phyloP scores from a whole-genome alignment of 2,888 invertebrate species.

The Rugalucina vietnamica region DNA sequence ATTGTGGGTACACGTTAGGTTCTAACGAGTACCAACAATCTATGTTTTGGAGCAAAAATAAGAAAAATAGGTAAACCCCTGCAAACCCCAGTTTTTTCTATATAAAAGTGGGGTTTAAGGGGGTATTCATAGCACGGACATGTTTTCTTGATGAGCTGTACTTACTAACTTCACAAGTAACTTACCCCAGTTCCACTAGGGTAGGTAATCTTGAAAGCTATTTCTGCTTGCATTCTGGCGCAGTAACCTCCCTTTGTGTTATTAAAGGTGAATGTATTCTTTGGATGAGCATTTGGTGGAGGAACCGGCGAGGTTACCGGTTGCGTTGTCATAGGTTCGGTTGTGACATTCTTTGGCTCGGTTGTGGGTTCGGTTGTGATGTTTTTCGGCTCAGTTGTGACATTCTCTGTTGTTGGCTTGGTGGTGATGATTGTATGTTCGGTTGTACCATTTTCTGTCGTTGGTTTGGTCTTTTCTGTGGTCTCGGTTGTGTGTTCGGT shows the following conservation, averaged over 20 bases:
- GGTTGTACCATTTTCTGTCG: background rate
- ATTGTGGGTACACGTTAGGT: too few species aligned
- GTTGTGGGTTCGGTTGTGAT: background rate
- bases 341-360: background rate
- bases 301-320: background rate
- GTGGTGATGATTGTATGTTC: background rate
- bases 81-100: too few species aligned
- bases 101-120: too few species aligned
- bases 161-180: too few species aligned
- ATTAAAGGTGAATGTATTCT: slow-evolving; percentile 9
- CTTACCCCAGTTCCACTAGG: background rate
- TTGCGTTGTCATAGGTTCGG: background rate
- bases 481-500: background rate
- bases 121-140: too few species aligned
- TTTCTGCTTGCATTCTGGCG: slow-evolving; percentile 11
- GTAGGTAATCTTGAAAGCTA: slow-evolving; percentile 14
- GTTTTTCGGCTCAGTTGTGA: background rate
- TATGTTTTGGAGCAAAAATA: too few species aligned
- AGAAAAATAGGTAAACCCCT: too few species aligned
- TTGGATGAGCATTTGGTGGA: background rate
- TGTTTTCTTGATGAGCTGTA: too few species aligned
- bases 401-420: background rate
- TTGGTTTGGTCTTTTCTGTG: background rate
- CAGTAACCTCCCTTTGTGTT: background rate
- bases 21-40: too few species aligned